Evolutionary conservation across 2,797 vertebrate genomes (phyloP).

Genomic region (Chiroxiphia lanceolata): DNA sequence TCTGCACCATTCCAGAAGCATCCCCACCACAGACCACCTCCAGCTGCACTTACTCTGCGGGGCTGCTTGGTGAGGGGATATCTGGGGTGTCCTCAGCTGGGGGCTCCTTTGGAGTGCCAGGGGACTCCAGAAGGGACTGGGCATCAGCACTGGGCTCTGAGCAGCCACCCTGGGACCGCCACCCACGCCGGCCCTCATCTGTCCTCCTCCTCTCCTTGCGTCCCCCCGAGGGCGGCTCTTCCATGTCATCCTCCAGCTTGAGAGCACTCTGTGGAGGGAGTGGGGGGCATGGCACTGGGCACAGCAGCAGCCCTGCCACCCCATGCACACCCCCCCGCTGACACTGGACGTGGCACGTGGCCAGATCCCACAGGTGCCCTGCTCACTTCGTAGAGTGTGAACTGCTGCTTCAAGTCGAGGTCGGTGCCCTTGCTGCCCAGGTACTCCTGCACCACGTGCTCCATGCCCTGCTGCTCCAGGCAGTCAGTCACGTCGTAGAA

Average conservation of each 20-base stretch:
- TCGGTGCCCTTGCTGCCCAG: slow-evolving; percentile 80
- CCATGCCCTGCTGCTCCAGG: slow-evolving; percentile 92
- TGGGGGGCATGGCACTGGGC: accelerated
- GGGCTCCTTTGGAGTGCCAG: neutral
- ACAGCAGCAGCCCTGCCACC: neutral
- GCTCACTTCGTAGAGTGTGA: slow-evolving; percentile 86
- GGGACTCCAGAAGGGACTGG: neutral
- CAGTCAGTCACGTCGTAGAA: slow-evolving; percentile 94
- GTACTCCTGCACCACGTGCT: slow-evolving; percentile 84
- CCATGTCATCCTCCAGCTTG: slow-evolving; percentile 79
- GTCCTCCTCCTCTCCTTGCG: slow-evolving; percentile 75
- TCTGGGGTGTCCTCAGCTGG: neutral
- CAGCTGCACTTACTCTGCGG: neutral
- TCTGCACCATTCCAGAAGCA: neutral
- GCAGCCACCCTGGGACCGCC: slow-evolving; percentile 51
- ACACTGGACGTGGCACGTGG: accelerated
- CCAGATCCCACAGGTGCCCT: accelerated
- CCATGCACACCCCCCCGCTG: neutral
- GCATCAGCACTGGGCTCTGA: neutral
- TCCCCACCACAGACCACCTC: neutral
- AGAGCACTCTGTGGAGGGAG: slow-evolving; percentile 74
- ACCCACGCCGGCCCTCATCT: slow-evolving; percentile 70
- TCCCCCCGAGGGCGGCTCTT: slow-evolving; percentile 55
- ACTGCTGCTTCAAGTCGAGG: slow-evolving; percentile 85
- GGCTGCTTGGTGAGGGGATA: neutral